Percentiles rank a stretch among this genome's conserved stretches.
Conservation (phyloP, 2,888 invertebrate species). For the Hirtodrosophila duncani region DNA sequence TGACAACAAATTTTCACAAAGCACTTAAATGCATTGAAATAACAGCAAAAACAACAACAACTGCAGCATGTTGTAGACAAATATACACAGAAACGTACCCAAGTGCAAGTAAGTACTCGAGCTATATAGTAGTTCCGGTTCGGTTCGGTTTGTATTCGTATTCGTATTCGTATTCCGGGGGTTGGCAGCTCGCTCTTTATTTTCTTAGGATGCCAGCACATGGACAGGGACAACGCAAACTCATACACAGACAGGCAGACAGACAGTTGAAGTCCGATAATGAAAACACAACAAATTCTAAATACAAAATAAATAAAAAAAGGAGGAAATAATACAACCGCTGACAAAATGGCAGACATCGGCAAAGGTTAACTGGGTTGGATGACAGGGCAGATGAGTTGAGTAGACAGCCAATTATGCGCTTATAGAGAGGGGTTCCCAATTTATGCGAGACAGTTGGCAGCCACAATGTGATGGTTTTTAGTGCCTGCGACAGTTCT, state of each 20-base stretch:
- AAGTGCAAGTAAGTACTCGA: too few relatives aligned
- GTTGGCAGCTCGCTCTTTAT: slow-evolving; percentile 43
- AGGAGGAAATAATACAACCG: not conserved
- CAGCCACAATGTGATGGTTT: too few relatives aligned
- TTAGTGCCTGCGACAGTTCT: too few relatives aligned
- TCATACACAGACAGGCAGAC: too few relatives aligned
- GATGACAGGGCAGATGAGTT: too few relatives aligned
- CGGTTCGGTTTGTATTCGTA: too few relatives aligned
- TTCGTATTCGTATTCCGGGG: too few relatives aligned
- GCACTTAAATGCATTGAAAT: slow-evolving; percentile 60
- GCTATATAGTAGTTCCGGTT: too few relatives aligned
- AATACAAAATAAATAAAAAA: slow-evolving; percentile 61
- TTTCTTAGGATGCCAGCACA: slow-evolving; percentile 47
- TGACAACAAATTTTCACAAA: slow-evolving; percentile 65
- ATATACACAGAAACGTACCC: slow-evolving; percentile 28
- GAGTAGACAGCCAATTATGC: slow-evolving; percentile 67
- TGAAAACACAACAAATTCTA: slow-evolving; percentile 64
- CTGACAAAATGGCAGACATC: not conserved
- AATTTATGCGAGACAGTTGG: slow-evolving; percentile 56
- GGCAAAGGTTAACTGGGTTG: too few relatives aligned
- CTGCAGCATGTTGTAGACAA: slow-evolving; percentile 55
- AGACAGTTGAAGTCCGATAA: slow-evolving; percentile 48
- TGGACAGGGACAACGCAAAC: slow-evolving; percentile 2
- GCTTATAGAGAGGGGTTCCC: slow-evolving; percentile 42
- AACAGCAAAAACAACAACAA: slow-evolving; percentile 27